Evolutionary conservation across 2,797 vertebrate genomes (phyloP).

Genomic region (Parauchenoglanis ngamensis): DNA sequence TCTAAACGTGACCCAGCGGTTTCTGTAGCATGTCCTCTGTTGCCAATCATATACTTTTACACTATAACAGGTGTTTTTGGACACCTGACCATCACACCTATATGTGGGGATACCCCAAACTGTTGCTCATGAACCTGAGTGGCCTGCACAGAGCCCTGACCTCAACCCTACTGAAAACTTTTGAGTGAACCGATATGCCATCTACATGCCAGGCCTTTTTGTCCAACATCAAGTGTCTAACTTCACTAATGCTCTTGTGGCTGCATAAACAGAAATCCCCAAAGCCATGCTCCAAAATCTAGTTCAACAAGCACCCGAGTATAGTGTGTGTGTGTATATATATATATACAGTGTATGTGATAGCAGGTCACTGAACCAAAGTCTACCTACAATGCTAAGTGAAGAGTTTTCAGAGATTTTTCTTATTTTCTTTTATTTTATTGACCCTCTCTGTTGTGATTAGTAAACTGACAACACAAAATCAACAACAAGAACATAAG

Average conservation of each 20-base stretch:
- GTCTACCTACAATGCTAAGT: background rate
- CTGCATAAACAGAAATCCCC: background rate
- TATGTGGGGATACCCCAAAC: background rate
- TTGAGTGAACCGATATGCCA: background rate
- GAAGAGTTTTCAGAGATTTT: background rate
- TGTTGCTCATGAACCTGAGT: background rate
- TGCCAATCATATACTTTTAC: background rate
- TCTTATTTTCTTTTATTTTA: background rate
- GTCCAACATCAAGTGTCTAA: background rate
- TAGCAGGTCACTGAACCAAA: background rate
- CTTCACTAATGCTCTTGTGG: background rate
- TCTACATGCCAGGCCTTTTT: background rate
- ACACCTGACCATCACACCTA: background rate
- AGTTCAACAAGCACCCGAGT: background rate
- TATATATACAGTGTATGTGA: background rate
- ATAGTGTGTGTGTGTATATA: too few species aligned
- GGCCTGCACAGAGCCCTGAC: too few species aligned
- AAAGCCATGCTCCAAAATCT: background rate
- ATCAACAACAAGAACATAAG: background rate
- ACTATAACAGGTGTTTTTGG: background rate
- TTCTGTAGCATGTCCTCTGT: background rate
- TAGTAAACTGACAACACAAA: background rate
- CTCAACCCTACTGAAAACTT: background rate
- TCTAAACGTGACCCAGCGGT: background rate
- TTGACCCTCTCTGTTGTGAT: background rate